These are phyloP conservation scores for Empidonax alnorum DNA, from an alignment of 2,113 vertebrate genomes.

Conservation along the genomic window DNA sequence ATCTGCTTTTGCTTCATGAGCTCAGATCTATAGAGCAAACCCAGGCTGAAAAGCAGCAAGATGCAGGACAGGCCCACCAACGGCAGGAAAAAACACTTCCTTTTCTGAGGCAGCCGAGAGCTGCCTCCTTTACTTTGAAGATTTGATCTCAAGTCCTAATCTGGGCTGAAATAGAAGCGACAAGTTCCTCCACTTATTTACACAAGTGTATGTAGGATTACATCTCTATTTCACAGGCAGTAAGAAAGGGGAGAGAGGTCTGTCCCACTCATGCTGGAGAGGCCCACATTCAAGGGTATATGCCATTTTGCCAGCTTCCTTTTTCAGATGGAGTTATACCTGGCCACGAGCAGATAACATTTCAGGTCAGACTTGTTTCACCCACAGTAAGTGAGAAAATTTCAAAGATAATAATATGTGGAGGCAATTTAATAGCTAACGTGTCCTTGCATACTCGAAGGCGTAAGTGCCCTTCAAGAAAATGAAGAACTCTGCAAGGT, in stretches of 20 bases:
- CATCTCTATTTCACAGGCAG: not conserved
- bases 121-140: constrained; percentile 2
- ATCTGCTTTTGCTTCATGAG: not conserved
- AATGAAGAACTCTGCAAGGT: not conserved
- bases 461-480: not conserved
- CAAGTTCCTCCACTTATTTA: not conserved
- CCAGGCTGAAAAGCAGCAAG: not conserved
- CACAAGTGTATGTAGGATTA: not conserved
- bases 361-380: not conserved
- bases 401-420: not conserved
- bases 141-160: not conserved
- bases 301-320: not conserved
- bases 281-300: not conserved
- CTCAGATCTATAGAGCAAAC: not conserved
- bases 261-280: not conserved
- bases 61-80: not conserved
- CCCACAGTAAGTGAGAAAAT: not conserved
- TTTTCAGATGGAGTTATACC: not conserved
- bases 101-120: not conserved
- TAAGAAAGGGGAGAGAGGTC: not conserved
- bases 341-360: not conserved
- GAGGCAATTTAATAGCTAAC: not conserved
- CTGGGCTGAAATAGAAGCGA: not conserved
- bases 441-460: not conserved
- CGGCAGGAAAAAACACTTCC: constrained; percentile 16